Evolutionary conservation across 2,797 vertebrate genomes (phyloP), one percentile per base, ranked within the genome.

Genomic region (Muscicapa striata): DNA sequence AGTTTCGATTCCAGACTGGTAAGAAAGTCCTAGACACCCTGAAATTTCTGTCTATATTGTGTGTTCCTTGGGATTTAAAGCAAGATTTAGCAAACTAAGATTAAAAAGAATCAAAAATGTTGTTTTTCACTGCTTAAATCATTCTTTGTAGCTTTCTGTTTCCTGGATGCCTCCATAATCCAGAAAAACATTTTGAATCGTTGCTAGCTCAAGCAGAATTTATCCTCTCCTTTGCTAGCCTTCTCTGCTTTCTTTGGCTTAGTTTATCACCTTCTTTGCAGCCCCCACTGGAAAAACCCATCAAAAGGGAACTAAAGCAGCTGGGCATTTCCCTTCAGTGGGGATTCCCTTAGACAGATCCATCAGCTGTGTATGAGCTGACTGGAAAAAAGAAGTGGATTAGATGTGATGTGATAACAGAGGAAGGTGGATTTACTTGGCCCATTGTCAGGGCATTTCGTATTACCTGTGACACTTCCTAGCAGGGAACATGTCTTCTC

Each of bases 231-330:
- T 64, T 64, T 75, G 38, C 15, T 46, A 64, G 43, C n/a, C 40
- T 48, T 64, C 54, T 75, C 24, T 75, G 40, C 36, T 75, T 74
- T 59, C 34, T 61, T 12, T 81, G 19, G 52, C 11, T 59, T 38
- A 36, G 5, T 58, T 95, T 75, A 49, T 5, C 16, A 27, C 7
- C 13, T 67, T 62, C n/a, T 80, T 77, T 63, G 22, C 24, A 29
- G 4, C 27, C 74, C 5, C 5, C 54, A 34, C 23, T 79, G 85
- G 76, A 86, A 95, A 95, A 91, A 84, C 8, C 36, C 66, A 0
- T 30, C 24, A 67, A 83, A 93, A 40, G 34, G 45, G 96, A 94
- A 95, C 58, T 84, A 59, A 55, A 93, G 58, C 36, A 52, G 27
- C 41, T 52, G 48, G 67, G 84, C 63, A 72, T 87, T 92, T 77